phyloP scores from a whole-genome alignment of 23 tunicate species.

The Diplosoma virens region DNA sequence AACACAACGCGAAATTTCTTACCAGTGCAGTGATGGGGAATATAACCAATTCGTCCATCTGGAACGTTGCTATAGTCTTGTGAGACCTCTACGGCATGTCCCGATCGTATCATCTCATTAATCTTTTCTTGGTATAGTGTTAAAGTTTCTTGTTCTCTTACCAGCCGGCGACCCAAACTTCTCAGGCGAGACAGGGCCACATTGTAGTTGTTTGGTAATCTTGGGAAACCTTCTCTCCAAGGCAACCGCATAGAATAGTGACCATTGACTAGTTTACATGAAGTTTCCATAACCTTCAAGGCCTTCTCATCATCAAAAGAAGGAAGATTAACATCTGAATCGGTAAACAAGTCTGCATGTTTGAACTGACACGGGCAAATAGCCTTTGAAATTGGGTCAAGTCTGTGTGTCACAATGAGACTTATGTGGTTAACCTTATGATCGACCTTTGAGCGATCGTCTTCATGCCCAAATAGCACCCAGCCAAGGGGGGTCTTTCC shows the following conservation, averaged over 20 bases:
- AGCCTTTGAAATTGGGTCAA: neutral
- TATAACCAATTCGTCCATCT: neutral
- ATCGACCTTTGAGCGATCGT: no score
- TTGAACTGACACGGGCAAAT: no score
- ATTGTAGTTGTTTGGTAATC: conserved; percentile 14
- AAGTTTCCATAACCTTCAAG: neutral
- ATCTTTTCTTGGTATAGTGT: conserved; percentile 8
- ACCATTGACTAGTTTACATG: neutral
- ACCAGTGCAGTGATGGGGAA: conserved; percentile 35
- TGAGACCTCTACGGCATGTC: neutral
- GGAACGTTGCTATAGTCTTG: no score
- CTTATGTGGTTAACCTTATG: neutral
- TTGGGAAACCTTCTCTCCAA: neutral
- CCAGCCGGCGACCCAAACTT: neutral
- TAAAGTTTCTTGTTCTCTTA: neutral
- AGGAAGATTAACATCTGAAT: neutral
- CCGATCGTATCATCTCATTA: neutral
- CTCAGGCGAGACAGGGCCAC: conserved; percentile 15
- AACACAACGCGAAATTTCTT: conserved; percentile 26
- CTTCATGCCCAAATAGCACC: conserved; percentile 5
- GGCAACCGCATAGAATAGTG: conserved; percentile 21
- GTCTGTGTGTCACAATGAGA: neutral
- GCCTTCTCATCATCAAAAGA: conserved; percentile 8
- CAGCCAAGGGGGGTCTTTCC: conserved; percentile 2
- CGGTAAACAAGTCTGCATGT: neutral